These are phyloP conservation scores for Chionodraco myersi DNA, from an alignment of 2,113 vertebrate species.

Conservation along the genomic window DNA sequence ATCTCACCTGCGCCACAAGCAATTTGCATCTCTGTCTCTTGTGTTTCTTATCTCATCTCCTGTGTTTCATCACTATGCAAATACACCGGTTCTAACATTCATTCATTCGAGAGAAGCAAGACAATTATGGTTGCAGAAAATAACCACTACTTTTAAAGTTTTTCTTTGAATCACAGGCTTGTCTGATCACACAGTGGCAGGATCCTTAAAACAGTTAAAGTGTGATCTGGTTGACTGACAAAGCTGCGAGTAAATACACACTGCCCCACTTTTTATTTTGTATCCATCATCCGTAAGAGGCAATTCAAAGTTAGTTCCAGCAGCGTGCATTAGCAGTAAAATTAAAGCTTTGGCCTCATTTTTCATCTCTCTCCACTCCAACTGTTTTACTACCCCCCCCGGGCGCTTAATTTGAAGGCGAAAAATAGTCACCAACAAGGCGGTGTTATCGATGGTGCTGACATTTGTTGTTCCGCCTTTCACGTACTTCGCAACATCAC, in stretches of 20 bases:
- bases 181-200: not conserved
- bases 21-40: constrained; percentile 44
- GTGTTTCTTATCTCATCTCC: constrained; percentile 3
- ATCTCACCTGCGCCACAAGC: constrained; percentile 41
- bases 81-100: constrained; percentile 19
- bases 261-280: not conserved
- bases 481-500: constrained; percentile 36
- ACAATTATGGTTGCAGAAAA: constrained; percentile 1
- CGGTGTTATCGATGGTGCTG: constrained; percentile 52
- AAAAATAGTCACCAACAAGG: constrained; percentile 54
- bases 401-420: constrained; percentile 12
- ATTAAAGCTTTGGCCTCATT: constrained; percentile 32
- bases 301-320: constrained; percentile 41
- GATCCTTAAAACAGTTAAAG: not conserved
- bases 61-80: constrained; percentile 38
- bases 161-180: constrained; percentile 2
- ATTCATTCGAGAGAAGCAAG: constrained; percentile 3
- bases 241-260: not conserved
- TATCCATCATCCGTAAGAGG: constrained; percentile 39
- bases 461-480: constrained; percentile 64
- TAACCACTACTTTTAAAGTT: constrained; percentile 29
- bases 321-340: constrained; percentile 12
- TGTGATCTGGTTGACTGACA: not conserved
- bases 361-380: constrained; percentile 35
- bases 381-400: constrained; percentile 30